phyloP scores from a whole-genome alignment of 2,888 invertebrate species.

The Syrista parreyssii region DNA sequence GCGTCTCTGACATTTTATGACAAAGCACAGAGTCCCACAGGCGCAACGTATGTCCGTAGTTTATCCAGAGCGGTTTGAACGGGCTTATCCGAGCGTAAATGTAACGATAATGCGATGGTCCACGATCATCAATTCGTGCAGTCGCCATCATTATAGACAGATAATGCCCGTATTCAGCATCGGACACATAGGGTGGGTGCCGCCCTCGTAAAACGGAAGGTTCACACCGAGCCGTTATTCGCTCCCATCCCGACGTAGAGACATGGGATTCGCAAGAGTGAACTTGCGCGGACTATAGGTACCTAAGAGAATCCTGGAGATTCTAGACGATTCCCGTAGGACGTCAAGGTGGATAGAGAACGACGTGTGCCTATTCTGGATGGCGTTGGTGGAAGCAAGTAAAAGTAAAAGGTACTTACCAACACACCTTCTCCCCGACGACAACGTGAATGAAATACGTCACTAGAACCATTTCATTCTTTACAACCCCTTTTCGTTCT shows the following conservation, averaged over 20 bases:
- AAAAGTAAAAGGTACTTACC: background rate
- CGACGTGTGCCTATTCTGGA: background rate
- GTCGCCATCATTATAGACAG: conserved; percentile 51
- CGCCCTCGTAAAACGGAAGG: conserved; percentile 39
- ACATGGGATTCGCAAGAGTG: conserved; percentile 27
- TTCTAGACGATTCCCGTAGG: background rate
- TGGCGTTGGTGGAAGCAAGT: background rate
- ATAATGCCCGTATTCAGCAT: conserved; percentile 48
- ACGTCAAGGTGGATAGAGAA: background rate
- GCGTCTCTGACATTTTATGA: conserved; percentile 4
- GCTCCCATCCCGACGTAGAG: conserved; percentile 29
- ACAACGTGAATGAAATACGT: background rate
- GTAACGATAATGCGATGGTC: conserved; percentile 60
- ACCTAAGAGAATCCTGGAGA: background rate
- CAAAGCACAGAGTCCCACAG: background rate
- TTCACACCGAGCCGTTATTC: conserved; percentile 40
- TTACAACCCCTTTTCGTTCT: background rate
- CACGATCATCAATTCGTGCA: conserved; percentile 55
- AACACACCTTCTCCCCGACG: background rate
- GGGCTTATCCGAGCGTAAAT: conserved; percentile 60
- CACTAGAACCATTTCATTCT: background rate
- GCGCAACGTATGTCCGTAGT: conserved; percentile 33
- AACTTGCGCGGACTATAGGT: background rate
- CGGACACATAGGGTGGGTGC: conserved; percentile 39
- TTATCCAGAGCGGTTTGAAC: conserved; percentile 59